Evolutionary conservation across 2,888 invertebrate genomes (phyloP).

Genomic region (Piscicola geometra): DNA sequence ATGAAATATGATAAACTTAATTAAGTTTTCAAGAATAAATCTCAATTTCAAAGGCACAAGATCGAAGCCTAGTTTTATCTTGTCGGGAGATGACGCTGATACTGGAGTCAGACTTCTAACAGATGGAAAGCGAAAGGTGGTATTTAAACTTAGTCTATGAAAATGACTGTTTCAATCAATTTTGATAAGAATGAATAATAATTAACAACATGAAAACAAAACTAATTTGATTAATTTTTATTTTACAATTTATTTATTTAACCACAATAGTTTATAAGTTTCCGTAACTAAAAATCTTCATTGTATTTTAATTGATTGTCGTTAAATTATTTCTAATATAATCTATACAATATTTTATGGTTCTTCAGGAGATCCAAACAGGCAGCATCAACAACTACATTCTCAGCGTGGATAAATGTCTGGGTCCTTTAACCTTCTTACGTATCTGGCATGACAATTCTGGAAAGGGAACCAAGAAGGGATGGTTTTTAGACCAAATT

Average conservation of each 20-base stretch:
- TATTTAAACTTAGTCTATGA: neutral
- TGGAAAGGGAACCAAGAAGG: slow-evolving; percentile 50
- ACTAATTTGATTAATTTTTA: neutral
- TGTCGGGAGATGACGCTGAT: slow-evolving; percentile 53
- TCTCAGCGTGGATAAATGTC: slow-evolving; percentile 50
- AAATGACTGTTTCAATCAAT: neutral
- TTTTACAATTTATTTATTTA: neutral
- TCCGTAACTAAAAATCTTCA: too few species aligned
- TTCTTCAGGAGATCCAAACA: slow-evolving; percentile 50
- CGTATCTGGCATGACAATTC: slow-evolving; percentile 56
- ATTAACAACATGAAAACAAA: too few species aligned
- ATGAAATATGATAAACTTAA: too few species aligned
- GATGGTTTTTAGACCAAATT: slow-evolving; percentile 54
- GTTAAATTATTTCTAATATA: too few species aligned
- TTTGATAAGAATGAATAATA: too few species aligned
- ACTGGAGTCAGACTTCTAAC: slow-evolving; percentile 52
- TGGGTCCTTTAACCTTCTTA: slow-evolving; percentile 52
- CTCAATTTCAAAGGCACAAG: slow-evolving; percentile 47
- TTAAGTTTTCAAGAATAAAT: too few species aligned
- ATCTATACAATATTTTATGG: too few species aligned
- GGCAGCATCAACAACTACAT: slow-evolving; percentile 54
- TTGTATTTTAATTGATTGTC: too few species aligned
- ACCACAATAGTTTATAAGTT: neutral
- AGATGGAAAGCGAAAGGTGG: slow-evolving; percentile 53
- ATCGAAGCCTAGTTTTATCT: slow-evolving; percentile 52